A percentile compares a stretch with the other conserved stretches of the same genome.
Evolutionary conservation across 2,113 vertebrate species (phyloP).

Genomic region (Cyprinodon variegatus): DNA sequence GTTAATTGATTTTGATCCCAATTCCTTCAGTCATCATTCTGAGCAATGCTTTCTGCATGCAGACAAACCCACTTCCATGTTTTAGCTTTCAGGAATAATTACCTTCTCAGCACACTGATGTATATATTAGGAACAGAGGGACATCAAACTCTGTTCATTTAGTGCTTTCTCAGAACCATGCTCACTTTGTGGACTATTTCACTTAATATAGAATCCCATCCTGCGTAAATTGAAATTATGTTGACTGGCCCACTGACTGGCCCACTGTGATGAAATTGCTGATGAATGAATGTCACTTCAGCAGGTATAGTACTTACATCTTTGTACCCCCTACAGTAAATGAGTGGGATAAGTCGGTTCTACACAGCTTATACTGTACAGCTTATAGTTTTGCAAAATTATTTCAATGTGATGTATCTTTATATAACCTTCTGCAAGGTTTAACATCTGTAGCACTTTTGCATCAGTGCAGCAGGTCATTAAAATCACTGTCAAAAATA

Average conservation of each 20-base stretch:
- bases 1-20: conserved; percentile 71
- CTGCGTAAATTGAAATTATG: conserved; percentile 58
- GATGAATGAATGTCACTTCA: conserved; percentile 62
- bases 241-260: conserved; percentile 51
- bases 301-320: conserved; percentile 60
- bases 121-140: conserved; percentile 65
- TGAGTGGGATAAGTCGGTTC: conserved; percentile 70
- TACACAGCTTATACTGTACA: conserved; percentile 52
- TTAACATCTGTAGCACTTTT: conserved; percentile 42
- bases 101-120: conserved; percentile 54
- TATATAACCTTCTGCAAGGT: conserved; percentile 65
- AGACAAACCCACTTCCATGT: conserved; percentile 65
- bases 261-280: conserved; percentile 61
- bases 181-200: conserved; percentile 36
- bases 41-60: conserved; percentile 59
- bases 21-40: conserved; percentile 63
- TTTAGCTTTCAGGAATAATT: conserved; percentile 71
- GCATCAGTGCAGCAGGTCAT: conserved; percentile 43
- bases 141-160: conserved; percentile 53
- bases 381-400: conserved; percentile 72
- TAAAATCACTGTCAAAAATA: conserved; percentile 69
- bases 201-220: conserved; percentile 39
- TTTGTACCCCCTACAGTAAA: conserved; percentile 51
- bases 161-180: conserved; percentile 40
- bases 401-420: conserved; percentile 74